Evolutionary conservation across 2,113 vertebrate species (phyloP).

Genomic region (Poecile atricapillus): DNA sequence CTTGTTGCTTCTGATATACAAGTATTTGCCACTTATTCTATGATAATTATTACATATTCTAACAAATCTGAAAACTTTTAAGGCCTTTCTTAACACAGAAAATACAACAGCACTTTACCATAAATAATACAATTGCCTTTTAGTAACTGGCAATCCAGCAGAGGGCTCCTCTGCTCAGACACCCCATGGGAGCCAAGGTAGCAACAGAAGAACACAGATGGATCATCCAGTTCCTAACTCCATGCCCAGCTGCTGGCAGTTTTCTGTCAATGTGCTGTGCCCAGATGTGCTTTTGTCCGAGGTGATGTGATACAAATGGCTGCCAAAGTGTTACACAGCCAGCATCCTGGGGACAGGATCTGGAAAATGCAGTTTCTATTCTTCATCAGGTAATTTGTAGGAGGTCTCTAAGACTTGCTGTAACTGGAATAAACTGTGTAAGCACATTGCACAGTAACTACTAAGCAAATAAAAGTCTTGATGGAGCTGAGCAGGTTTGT

Average conservation of each 20-base stretch:
- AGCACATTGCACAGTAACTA: neutral
- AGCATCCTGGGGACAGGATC: neutral
- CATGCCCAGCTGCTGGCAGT: neutral
- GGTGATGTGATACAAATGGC: neutral
- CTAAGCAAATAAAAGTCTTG: neutral
- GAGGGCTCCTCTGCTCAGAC: neutral
- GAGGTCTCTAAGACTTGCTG: neutral
- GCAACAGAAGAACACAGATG: neutral
- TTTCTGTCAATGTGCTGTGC: neutral
- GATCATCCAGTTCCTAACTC: neutral
- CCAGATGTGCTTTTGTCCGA: neutral
- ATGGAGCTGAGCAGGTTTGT: neutral
- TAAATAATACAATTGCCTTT: neutral
- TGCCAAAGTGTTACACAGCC: neutral
- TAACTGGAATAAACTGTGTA: neutral
- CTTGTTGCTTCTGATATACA: neutral
- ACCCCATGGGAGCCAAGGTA: neutral
- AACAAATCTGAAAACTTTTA: neutral
- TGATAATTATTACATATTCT: neutral
- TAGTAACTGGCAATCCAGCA: neutral
- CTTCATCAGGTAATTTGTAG: neutral
- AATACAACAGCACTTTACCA: neutral
- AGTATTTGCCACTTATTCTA: neutral
- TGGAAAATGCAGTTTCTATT: neutral
- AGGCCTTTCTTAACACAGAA: neutral